Conservation (phyloP, 2,888 invertebrate genomes). For the Elegia similella region DNA sequence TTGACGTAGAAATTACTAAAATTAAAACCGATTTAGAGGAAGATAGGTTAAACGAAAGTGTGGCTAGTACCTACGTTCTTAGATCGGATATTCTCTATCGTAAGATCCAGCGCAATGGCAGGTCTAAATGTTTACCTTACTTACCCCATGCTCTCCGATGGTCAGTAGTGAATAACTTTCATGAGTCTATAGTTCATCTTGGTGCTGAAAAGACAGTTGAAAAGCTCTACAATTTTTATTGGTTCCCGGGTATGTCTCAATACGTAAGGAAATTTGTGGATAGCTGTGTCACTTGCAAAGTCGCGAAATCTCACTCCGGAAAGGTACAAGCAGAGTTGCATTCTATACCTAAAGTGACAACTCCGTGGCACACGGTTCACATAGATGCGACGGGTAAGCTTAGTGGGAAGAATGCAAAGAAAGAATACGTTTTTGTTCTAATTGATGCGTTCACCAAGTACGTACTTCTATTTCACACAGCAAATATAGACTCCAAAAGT, state of each 20-base stretch:
- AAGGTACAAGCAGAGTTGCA: constrained; percentile 16
- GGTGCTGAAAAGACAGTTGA: constrained; percentile 23
- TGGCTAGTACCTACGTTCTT: constrained; percentile 28
- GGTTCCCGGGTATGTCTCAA: no score
- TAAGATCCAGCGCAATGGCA: constrained; percentile 24
- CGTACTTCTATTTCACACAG: no score
- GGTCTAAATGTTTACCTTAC: constrained; percentile 23
- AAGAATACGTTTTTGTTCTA: neutral
- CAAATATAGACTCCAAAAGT: no score
- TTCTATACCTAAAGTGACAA: constrained; percentile 26
- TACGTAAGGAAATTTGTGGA: no score
- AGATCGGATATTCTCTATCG: constrained; percentile 24
- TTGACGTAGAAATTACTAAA: constrained; percentile 12
- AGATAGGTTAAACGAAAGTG: constrained; percentile 13
- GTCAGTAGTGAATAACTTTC: constrained; percentile 25
- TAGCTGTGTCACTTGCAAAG: no score
- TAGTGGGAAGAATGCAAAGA: no score
- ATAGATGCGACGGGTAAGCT: no score
- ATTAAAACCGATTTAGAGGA: constrained; percentile 11
- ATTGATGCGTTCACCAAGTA: no score
- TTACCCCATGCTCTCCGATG: constrained; percentile 25
- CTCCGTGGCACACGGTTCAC: constrained; percentile 22
- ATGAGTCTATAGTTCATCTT: constrained; percentile 26
- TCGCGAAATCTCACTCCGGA: no score
- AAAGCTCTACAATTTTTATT: no score